Base-by-base conservation (phyloP, 2,888 invertebrate species). In the Leptopilina syphax region DNA sequence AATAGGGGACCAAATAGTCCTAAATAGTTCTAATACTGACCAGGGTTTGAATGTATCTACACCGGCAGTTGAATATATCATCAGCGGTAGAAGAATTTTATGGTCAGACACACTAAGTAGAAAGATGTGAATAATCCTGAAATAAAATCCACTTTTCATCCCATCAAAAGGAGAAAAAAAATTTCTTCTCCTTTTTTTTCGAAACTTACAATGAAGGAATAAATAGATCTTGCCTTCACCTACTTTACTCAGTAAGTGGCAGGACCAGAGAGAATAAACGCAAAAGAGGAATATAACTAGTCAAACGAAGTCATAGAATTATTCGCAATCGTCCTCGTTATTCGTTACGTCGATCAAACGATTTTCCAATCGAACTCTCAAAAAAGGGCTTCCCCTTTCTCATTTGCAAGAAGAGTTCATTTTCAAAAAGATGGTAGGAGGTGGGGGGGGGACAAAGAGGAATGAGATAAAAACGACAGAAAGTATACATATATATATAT, bases 141-240 rank as follows among this genome's bases (percentile, higher is more conserved):
- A 34, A 34, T 34, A 34, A 34, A 34, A 34, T 34, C 34, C 34
- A 34, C 34, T 34, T 34, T 34, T 34, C 34, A 34, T 34, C 34
- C 2, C 34, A 34, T 34, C 34, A 34, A 34, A 34, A 34, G 34
- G 34, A 34, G 34, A 34, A 34, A 34, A 34, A 34, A 34, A 34
- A 34, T 3, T 34, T 34, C 34, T 27, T 18, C 18, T 18, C 18
- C 27, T 34, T 34, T 34, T 34, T 34, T 34, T 34, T 34, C 34
- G 78, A 80, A 81, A 81, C 80, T 79, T 50, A 76, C 78, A 67
- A 77, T 24, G 81, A 76, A 65, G 80, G 77, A 77, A 63, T 68
- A 78, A 76, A 80, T 57, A 70, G 13, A 34, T 27, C 27, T 27
- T 57, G 18, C 6, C 12, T 24, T 54, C 70, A 54, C 34, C 70